Evolutionary conservation across 30 jellyfish, hydroid and myxozoan genomes (phyloP).

Genomic region (Catostylus mosaicus): DNA sequence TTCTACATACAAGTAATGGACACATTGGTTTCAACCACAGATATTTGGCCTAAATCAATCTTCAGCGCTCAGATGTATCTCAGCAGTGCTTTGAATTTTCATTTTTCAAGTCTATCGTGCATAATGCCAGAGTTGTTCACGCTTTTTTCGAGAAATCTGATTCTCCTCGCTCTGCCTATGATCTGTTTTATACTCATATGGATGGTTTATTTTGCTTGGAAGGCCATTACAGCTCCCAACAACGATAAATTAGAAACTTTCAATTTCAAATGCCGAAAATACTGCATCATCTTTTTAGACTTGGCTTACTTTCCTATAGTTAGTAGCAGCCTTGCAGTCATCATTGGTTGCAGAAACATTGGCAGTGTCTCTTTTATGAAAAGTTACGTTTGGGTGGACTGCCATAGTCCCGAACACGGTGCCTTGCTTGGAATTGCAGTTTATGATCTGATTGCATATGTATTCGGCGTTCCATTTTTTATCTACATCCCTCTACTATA

Average conservation of each 20-base stretch:
- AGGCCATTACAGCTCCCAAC: background rate
- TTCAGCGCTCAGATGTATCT: slow-evolving; percentile 36
- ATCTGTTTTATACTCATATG: background rate
- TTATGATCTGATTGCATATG: slow-evolving; percentile 18
- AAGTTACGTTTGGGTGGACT: slow-evolving; percentile 45
- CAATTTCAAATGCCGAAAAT: slow-evolving; percentile 27
- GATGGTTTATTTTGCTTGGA: slow-evolving; percentile 13
- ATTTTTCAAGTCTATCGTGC: slow-evolving; percentile 47
- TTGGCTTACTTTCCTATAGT: slow-evolving; percentile 65
- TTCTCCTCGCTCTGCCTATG: slow-evolving; percentile 16
- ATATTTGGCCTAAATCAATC: slow-evolving; percentile 49
- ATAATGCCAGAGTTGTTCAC: slow-evolving; percentile 25
- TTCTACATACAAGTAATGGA: slow-evolving; percentile 60
- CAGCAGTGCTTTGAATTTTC: slow-evolving; percentile 46
- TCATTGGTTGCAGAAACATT: slow-evolving; percentile 34
- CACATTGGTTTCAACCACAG: slow-evolving; percentile 44
- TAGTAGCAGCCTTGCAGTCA: slow-evolving; percentile 10
- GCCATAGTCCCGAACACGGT: background rate
- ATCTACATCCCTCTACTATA: slow-evolving; percentile 50
- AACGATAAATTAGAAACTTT: background rate
- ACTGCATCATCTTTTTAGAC: slow-evolving; percentile 31
- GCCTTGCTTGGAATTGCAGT: slow-evolving; percentile 20
- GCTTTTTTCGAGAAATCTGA: background rate
- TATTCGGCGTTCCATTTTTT: slow-evolving; percentile 45
- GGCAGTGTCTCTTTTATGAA: slow-evolving; percentile 40